These are phyloP conservation scores for Protobothrops flavoviridis DNA, from an alignment of 2,113 vertebrate genomes.

Conservation along the genomic window DNA sequence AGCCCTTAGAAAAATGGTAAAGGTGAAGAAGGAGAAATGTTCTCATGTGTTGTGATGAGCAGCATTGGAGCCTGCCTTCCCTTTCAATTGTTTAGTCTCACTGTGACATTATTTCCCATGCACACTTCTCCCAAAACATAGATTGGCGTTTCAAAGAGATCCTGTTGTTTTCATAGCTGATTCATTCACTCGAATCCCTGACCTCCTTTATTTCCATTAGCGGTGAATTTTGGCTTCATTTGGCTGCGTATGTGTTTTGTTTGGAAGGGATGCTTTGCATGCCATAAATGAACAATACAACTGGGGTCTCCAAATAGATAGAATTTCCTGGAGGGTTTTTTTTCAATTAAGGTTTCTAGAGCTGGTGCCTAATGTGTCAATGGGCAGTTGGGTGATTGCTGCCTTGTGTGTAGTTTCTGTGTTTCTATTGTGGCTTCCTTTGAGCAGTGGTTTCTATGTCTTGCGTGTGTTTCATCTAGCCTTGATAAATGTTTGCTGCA, in stretches of 20 bases:
- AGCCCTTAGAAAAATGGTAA: conserved; percentile 39
- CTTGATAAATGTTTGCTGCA: conserved; percentile 76
- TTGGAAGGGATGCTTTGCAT: conserved; percentile 52
- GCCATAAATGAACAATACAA: conserved; percentile 45
- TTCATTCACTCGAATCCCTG: conserved; percentile 47
- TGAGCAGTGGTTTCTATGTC: conserved; percentile 59
- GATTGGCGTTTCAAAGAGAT: background rate
- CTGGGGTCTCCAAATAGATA: conserved; percentile 44
- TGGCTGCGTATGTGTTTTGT: conserved; percentile 46
- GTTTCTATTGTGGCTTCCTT: conserved; percentile 57
- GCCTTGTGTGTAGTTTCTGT: conserved; percentile 57
- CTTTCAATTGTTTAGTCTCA: conserved; percentile 40
- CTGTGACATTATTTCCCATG: background rate
- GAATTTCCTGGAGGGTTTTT: conserved; percentile 53
- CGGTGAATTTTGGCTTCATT: conserved; percentile 38
- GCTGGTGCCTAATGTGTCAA: conserved; percentile 64
- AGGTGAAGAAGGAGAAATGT: conserved; percentile 46
- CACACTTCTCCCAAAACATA: conserved; percentile 6
- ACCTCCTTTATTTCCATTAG: conserved; percentile 37
- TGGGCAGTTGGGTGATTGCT: conserved; percentile 59
- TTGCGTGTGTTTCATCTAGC: conserved; percentile 60
- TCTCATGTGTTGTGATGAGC: conserved; percentile 37
- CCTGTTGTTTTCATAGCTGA: conserved; percentile 39
- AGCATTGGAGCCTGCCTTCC: conserved; percentile 50
- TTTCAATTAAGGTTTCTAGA: conserved; percentile 64